Conservation (phyloP, 2,888 invertebrate genomes). For the Empis stercorea region DNA sequence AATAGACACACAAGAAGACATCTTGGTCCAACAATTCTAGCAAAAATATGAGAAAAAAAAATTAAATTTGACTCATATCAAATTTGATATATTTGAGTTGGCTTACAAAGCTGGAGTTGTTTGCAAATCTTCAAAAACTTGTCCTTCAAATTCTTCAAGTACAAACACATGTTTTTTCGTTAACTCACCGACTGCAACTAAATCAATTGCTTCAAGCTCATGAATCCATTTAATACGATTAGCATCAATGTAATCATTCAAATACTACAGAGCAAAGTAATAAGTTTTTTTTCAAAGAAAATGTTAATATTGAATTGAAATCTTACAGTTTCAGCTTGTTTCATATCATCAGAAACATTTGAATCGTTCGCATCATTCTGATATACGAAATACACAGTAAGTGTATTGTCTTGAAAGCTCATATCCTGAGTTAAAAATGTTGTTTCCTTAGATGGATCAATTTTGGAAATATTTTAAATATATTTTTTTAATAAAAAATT, state of each 20-base stretch:
- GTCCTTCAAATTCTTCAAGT: constrained; percentile 63
- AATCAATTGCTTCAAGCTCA: not conserved
- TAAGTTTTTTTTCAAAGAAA: no score
- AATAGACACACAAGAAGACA: constrained; percentile 64
- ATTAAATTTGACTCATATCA: constrained; percentile 3
- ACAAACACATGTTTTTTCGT: constrained; percentile 62
- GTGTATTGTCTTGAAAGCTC: no score
- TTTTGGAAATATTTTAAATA: no score
- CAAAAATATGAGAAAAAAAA: not conserved
- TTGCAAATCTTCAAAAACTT: constrained; percentile 50
- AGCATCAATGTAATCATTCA: not conserved
- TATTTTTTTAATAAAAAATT: no score
- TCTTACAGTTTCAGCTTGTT: no score
- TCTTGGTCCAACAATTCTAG: constrained; percentile 71
- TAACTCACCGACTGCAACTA: constrained; percentile 41
- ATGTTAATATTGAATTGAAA: no score
- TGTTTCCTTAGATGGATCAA: no score
- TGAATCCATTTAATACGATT: not conserved
- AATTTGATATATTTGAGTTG: not conserved
- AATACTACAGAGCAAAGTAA: not conserved
- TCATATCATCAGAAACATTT: no score
- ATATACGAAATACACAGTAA: no score
- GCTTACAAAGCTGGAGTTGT: constrained; percentile 56
- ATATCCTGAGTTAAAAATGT: no score
- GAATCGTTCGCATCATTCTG: no score